Conservation (phyloP, 2,888 invertebrate genomes). For the Trichacis sp. region DNA sequence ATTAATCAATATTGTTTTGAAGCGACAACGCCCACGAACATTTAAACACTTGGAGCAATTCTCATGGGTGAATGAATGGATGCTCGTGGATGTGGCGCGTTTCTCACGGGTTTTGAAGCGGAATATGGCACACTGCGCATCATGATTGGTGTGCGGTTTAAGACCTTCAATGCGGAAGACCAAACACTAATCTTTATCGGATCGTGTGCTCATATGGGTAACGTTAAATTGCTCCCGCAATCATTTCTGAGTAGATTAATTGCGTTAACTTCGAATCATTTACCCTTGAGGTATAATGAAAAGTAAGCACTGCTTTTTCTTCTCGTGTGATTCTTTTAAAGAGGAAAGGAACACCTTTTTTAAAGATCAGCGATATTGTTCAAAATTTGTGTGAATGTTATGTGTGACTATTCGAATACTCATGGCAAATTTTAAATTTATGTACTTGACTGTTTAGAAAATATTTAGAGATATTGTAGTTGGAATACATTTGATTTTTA, state of each 20-base stretch:
- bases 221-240: conserved; percentile 13
- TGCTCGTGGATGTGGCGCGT: conserved; percentile 12
- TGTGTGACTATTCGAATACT: too few relatives aligned
- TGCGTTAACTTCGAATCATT: background rate
- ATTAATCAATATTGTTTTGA: conserved; percentile 42
- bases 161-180: background rate
- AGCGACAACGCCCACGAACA: conserved; percentile 33
- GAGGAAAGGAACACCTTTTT: too few relatives aligned
- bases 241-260: conserved; percentile 8
- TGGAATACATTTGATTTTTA: too few relatives aligned
- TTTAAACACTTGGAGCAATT: conserved; percentile 25
- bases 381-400: too few relatives aligned
- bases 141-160: conserved; percentile 12
- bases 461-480: too few relatives aligned
- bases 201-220: conserved; percentile 18
- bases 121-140: conserved; percentile 22
- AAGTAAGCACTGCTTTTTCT: background rate
- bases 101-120: conserved; percentile 22
- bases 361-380: too few relatives aligned
- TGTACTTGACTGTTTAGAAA: too few relatives aligned
- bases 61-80: conserved; percentile 31
- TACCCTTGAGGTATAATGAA: background rate
- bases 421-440: too few relatives aligned
- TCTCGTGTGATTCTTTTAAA: too few relatives aligned
- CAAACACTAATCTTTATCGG: conserved; percentile 15